Base-by-base conservation (phyloP, 2,113 vertebrate species). In the Rhinogobius similis region DNA sequence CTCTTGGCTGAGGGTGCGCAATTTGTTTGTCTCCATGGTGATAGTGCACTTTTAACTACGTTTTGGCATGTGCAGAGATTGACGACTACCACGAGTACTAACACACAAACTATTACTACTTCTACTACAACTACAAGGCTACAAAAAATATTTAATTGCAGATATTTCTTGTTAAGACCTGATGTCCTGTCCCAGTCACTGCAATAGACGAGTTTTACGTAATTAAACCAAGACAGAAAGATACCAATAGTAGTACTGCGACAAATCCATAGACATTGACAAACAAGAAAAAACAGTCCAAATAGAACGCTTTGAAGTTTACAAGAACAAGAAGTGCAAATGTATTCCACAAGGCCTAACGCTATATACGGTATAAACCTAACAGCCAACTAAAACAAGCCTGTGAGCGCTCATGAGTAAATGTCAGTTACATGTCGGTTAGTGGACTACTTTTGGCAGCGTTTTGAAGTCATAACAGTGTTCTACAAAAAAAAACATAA, bases 401-500 rank as follows among this genome's bases (percentile, higher is more conserved):
- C 53, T 56, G 23, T 16, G 27, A 59, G 5, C 14, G 16, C 26
- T 59, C 27, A 32, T 46, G 27, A 20, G 26, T 10, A 32, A 59
- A 59, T 20, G 56, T 59, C 56, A 59, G 14, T 9, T 59, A 12
- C 27, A 59, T 59, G 26, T 59, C 32, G 56, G 56, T 61, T 61
- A n/a, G 58, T 38, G 29, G 18, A 36, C 16, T n/a, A 36, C 29
- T 61, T 61, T 61, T 61, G 58, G 29, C 58, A 61, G 20, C 10
- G 9, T 38, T 61, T 29, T 36, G 20, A 61, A 61, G 58, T 36
- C 20, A 27, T 38, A 61, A 61, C 29, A n/a, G 50, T 32, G 48
- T 61, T 70, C 24, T 0, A 71, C 29, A 70, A 39, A 68, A 39
- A 55, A 67, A 65, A 55, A 26, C 52, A 55, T 59, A 74, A 79